Base-by-base conservation (phyloP, 1,140 invertebrate genomes). In the Cydia strobilella region DNA sequence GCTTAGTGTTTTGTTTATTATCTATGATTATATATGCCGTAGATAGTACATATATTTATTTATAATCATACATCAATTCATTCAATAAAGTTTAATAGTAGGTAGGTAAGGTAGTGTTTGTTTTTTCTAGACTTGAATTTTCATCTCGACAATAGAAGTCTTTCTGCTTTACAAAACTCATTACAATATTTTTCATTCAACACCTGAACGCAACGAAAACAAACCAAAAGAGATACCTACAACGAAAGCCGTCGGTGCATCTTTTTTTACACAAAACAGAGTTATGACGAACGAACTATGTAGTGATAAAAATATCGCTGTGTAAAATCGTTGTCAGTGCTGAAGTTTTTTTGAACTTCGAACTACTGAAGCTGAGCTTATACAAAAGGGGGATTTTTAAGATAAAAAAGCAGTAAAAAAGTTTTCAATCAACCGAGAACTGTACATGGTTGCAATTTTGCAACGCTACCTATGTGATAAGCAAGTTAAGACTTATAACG, bases 171-270 rank as follows among this genome's bases (percentile, higher is more conserved):
- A 65, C 27, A 65, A 65, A 65, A 65, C 3, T 65, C 13, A 65
- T 31, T n/a, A 27, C 27, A 65, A 65, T 65, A 35, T 65, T 65
- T 65, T 65, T 65, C 15, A 65, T 31, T 65, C 63, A 65, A 27
- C 13, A 35, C 63, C 63, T 65, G 63, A 65, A 65, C 15, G 63
- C 63, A 13, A 65, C 63, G 27, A 65, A 35, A 65, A 65, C 63
- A 65, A 35, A 65, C 63, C 25, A 65, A 65, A 65, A 65, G 27
- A 18, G 27, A 65, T 31, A 10, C 31, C 31, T 6, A 3, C 10
- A 63, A 63, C 25, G 23, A 65, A 65, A 65, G 27, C 23, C 63
- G 23, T 35, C 27, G 63, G 27, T 31, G 12, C 13, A 18, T 65
- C n/a, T 35, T 31, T 35, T 31, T 65, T 65, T 65, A 35, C 12